A percentile compares a stretch with the other conserved stretches of the same genome.
These are phyloP conservation scores for Chaetodon trifascialis DNA, from an alignment of 2,113 vertebrate genomes.

Conservation along the genomic window DNA sequence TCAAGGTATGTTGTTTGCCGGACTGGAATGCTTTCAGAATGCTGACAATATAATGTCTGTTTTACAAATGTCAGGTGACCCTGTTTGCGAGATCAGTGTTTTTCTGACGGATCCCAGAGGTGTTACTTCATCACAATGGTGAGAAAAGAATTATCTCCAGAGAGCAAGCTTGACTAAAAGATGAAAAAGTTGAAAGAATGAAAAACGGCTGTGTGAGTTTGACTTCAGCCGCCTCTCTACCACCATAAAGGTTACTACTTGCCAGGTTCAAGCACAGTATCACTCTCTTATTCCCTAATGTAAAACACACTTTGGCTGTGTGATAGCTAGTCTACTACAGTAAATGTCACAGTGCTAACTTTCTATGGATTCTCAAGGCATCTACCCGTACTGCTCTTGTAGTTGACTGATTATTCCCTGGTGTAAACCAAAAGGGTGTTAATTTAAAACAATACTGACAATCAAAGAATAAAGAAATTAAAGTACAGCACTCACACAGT, in stretches of 20 bases:
- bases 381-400: constrained; percentile 7
- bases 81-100: constrained; percentile 17
- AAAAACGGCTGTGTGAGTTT: constrained; percentile 81
- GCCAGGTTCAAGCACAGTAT: constrained; percentile 82
- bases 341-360: constrained; percentile 49
- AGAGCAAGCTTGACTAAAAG: constrained; percentile 60
- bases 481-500: constrained; percentile 23
- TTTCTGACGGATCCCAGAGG: constrained; percentile 40
- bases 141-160: constrained; percentile 63
- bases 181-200: constrained; percentile 79
- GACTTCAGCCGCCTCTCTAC: constrained; percentile 76
- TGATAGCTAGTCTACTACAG: constrained; percentile 28
- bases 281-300: constrained; percentile 79
- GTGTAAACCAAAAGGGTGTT: constrained; percentile 25
- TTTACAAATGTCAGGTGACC: constrained; percentile 49
- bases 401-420: constrained; percentile 22
- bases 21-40: constrained; percentile 26
- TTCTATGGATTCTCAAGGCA: constrained; percentile 38
- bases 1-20: constrained; percentile 39
- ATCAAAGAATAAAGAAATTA: constrained; percentile 17
- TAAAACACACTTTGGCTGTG: constrained; percentile 76
- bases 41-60: constrained; percentile 23
- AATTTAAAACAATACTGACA: constrained; percentile 40
- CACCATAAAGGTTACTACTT: constrained; percentile 82
- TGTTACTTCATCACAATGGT: constrained; percentile 41